Evolutionary conservation across 2,797 vertebrate species (phyloP).

Genomic region (Myotis vivesi): DNA sequence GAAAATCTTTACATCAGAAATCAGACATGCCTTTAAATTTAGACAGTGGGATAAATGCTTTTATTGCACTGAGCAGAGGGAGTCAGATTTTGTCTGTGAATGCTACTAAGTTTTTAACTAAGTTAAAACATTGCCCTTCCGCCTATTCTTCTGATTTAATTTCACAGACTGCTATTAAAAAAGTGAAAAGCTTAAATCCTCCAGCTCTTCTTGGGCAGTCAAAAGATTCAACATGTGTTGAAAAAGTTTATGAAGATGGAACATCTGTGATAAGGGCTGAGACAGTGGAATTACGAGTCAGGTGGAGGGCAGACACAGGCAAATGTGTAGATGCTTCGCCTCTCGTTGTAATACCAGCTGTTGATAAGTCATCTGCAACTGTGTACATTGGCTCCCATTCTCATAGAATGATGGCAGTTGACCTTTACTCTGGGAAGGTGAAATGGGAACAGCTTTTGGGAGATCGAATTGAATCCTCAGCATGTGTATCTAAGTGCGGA

Average conservation of each 20-base stretch:
- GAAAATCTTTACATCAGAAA: constrained; percentile 55
- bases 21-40: neutral
- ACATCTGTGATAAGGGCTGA: neutral
- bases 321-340: constrained; percentile 97
- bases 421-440: constrained; percentile 87
- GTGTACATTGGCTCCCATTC: constrained; percentile 96
- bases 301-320: constrained; percentile 93
- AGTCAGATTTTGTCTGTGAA: constrained; percentile 68
- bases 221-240: neutral
- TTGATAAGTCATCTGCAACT: constrained; percentile 65
- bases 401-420: constrained; percentile 90
- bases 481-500: constrained; percentile 90
- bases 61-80: constrained; percentile 83
- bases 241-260: neutral
- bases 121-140: constrained; percentile 28
- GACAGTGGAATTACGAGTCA: constrained; percentile 79
- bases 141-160: neutral
- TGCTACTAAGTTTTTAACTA: constrained; percentile 22
- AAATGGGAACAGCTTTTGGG: constrained; percentile 93
- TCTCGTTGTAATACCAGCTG: constrained; percentile 83
- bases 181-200: constrained; percentile 1
- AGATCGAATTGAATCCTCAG: constrained; percentile 94
- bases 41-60: constrained; percentile 33
- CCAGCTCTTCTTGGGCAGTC: neutral
- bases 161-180: neutral